phyloP scores from a whole-genome alignment of 2,888 invertebrate genomes.

The Athripsodes cinereus region DNA sequence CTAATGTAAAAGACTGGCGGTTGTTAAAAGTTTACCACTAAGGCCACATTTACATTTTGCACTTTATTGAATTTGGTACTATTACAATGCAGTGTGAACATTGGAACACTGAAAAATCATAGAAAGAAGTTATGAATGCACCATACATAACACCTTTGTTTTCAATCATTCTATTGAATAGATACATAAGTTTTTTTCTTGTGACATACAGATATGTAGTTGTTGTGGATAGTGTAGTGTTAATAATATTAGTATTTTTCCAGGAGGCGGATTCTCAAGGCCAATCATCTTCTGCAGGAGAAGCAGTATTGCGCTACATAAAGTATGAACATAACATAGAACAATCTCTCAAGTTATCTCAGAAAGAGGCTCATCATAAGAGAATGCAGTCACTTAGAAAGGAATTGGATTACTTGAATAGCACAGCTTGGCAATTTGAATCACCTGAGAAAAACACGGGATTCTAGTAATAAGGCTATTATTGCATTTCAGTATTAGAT shows the following conservation, averaged over 20 bases:
- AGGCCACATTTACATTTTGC: no score
- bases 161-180: not conserved
- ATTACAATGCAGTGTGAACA: no score
- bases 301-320: conserved; percentile 40
- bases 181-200: not conserved
- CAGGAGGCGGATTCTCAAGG: conserved; percentile 8
- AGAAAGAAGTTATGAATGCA: no score
- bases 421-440: conserved; percentile 77
- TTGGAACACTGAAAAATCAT: no score
- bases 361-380: conserved; percentile 63
- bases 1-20: no score
- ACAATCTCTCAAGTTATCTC: conserved; percentile 49
- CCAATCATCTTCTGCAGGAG: conserved; percentile 4
- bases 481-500: no score
- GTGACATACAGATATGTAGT: not conserved
- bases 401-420: conserved; percentile 70
- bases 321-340: conserved; percentile 51
- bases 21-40: no score
- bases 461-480: conserved; percentile 36
- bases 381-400: conserved; percentile 65
- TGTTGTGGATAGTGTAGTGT: not conserved
- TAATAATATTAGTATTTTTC: not conserved
- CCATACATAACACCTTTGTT: no score
- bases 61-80: no score
- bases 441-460: conserved; percentile 61